Base-by-base conservation (phyloP, 1,140 invertebrate species). In the Rhizoglyphus robini region DNA sequence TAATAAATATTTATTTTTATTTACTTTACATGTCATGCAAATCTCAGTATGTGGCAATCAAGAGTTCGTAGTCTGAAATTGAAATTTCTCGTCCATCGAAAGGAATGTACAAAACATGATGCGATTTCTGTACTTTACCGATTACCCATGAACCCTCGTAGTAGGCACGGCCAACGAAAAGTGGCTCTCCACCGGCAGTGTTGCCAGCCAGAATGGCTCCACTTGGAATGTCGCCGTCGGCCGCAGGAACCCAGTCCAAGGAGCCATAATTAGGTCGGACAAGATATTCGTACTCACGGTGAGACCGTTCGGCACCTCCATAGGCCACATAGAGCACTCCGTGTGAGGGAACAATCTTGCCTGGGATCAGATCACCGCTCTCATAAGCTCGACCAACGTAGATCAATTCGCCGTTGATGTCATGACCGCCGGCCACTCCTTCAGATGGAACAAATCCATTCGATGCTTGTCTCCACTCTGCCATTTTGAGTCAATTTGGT, bases 241-340 rank as follows among this genome's bases (percentile, higher is more conserved):
- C 71, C 4, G 81, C 81, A 8, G 82, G 77, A 3, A 84, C 82
- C 88, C 88, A 91, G 8, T 64, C 64, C 23, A 69, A 51, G 20
- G 5, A 30, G 20, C 58, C 46, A 31, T 63, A 60, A 18, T 58
- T 48, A 2, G 66, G 69, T 25, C 47, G 29, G 58, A 73, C 72
- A 57, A 73, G 64, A 60, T 72, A 73, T n/a, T 68, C 36, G 13
- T 64, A 46, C 29, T 68, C 48, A n/a, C 82, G 78, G 27, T 88
- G 63, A 27, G 36, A n/a, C 3, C 29, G 36, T 74, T 88, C 84
- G 69, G 81, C 71, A 64, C 86, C 84, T 4, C 76, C 82, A 69
- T 80, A 88, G 5, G 86, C 81, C 72, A 88, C 85, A 76, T 88
- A 88, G 65, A 83, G 81, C 1, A 80, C 80, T 3, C 76, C 81